Percentiles rank a stretch among this genome's conserved stretches.
phyloP scores from a whole-genome alignment of 2,113 vertebrate species.

The Plotosus lineatus region DNA sequence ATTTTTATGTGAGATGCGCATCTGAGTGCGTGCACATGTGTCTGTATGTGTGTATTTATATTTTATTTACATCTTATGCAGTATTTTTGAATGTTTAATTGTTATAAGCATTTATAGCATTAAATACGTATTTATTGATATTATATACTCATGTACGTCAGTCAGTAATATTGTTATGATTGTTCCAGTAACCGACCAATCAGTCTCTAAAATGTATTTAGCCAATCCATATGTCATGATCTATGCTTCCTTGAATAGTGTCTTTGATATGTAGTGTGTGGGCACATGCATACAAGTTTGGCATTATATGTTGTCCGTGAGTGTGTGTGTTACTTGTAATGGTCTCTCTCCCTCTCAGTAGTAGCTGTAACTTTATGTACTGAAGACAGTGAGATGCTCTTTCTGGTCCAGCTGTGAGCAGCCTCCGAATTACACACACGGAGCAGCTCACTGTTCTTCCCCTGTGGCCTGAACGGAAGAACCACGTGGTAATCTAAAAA shows the following conservation, averaged over 20 bases:
- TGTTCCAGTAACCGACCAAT: background rate
- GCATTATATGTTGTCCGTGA: no score
- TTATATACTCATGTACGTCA: no score
- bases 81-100: no score
- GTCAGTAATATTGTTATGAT: background rate
- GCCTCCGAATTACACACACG: conserved; percentile 69
- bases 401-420: conserved; percentile 76
- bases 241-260: no score
- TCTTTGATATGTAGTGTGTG: background rate
- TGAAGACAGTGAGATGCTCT: conserved; percentile 68
- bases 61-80: no score
- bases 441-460: conserved; percentile 79
- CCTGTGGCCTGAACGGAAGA: conserved; percentile 78
- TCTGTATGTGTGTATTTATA: no score
- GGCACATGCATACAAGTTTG: no score
- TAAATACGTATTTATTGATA: no score
- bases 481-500: conserved; percentile 76
- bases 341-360: conserved; percentile 71
- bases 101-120: no score
- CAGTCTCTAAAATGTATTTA: background rate
- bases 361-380: conserved; percentile 55
- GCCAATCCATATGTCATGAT: no score
- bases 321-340: conserved; percentile 74
- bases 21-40: no score
- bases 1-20: no score